A percentile compares a stretch with the other conserved stretches of the same genome.
Evolutionary conservation across 2,797 vertebrate species (phyloP).

Genomic region (Staurois parvus): DNA sequence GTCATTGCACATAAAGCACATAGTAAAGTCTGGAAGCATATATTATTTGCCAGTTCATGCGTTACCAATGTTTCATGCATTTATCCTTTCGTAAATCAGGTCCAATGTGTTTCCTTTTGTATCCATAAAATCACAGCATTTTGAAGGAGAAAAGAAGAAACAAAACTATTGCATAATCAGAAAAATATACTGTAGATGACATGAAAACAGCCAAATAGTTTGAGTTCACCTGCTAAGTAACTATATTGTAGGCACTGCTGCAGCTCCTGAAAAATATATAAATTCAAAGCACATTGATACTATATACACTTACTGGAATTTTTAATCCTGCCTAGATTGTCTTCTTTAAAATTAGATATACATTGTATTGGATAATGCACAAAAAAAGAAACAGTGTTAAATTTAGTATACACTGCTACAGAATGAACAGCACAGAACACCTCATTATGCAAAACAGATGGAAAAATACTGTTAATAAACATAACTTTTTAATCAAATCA

Average conservation of each 20-base stretch:
- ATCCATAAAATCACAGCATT: background rate
- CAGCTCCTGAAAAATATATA: background rate
- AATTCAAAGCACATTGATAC: background rate
- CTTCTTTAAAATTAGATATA: background rate
- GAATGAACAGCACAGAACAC: slow-evolving; percentile 48
- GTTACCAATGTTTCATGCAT: too few species aligned
- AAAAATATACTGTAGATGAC: background rate
- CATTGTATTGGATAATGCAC: background rate
- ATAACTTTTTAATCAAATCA: slow-evolving; percentile 68
- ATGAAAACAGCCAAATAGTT: background rate
- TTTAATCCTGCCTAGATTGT: background rate
- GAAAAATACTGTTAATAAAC: slow-evolving; percentile 66
- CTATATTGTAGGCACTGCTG: background rate
- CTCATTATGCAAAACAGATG: slow-evolving; percentile 68
- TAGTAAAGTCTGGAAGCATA: too few species aligned
- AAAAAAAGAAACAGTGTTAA: too few species aligned
- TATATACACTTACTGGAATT: background rate
- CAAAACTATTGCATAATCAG: background rate
- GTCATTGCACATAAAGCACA: too few species aligned
- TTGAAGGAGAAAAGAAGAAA: background rate
- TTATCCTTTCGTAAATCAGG: too few species aligned
- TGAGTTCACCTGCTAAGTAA: background rate
- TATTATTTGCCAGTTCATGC: too few species aligned
- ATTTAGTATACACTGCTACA: background rate
- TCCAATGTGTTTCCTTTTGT: too few species aligned